Base-by-base conservation (phyloP, 1,140 invertebrate species). In the Euwallacea fornicatus region DNA sequence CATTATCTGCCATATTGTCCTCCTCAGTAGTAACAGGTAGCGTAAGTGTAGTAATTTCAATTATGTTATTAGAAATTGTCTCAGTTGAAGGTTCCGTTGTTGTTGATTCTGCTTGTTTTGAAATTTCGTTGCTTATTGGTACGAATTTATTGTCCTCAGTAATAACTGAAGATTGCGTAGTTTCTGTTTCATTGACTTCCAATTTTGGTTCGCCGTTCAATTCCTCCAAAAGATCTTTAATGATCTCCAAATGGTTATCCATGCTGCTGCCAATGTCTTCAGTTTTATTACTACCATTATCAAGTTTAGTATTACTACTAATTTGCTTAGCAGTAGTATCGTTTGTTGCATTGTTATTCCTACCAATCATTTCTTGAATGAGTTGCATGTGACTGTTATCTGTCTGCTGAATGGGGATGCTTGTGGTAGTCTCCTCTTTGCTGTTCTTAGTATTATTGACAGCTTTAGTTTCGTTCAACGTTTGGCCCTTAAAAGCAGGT, bases 1-100 rank as follows among this genome's bases (percentile, higher is more conserved):
- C 63, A 66, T 66, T 66, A 11, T 53, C 46, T 6, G 47, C 16
- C 55, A 66, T 41, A n/a, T 8, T n/a, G 13, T 46, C 42, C 15
- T 46, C 61, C 16, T n/a, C 47, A 15, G 15, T 21, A 0, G 13
- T 15, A 47, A 3, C 43, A 6, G 4, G n/a, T 2, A 0, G 6
- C 10, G 13, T 21, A 13, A 56, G 11, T 2, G 16, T 15, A 16
- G 21, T 61, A 13, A 41, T 61, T 11, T 10, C 9, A 11, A 50
- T 50, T 33, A 33, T 33, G 21, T 33, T 33, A 33, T 33, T 33
- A 33, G 21, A 33, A 33, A 33, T 33, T 33, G 21, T 33, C 21
- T 33, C 21, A 4, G 21, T 33, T 33, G 4, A 33, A 33, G 21
- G 21, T 33, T 33, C 1, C 4, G 21, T 33, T 33, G 21, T 33